Evolutionary conservation across 2,888 invertebrate species (phyloP).

Genomic region (Drosophila cognata): DNA sequence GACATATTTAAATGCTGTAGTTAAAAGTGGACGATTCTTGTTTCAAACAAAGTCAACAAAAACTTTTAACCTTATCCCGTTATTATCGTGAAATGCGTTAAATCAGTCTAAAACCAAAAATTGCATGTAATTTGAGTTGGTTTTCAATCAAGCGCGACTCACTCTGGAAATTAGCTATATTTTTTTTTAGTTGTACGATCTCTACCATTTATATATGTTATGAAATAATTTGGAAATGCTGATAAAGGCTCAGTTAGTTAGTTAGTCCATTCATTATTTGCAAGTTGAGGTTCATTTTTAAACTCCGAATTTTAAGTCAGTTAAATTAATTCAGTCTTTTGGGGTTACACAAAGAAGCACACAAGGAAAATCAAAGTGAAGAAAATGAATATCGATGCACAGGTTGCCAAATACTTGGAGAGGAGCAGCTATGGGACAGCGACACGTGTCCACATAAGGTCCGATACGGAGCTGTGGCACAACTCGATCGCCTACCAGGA

Average conservation of each 20-base stretch:
- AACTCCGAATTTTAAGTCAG: background rate
- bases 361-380: background rate
- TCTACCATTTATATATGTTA: background rate
- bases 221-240: background rate
- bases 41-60: background rate
- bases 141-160: background rate
- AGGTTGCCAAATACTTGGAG: constrained; percentile 16
- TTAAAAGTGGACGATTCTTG: background rate
- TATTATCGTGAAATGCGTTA: background rate
- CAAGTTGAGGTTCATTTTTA: background rate
- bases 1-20: background rate
- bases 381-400: background rate
- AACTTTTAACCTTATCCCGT: background rate
- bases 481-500: constrained; percentile 93
- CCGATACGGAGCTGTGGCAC: constrained; percentile 42
- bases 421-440: constrained; percentile 13
- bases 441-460: constrained; percentile 13
- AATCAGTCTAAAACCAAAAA: background rate
- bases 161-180: background rate
- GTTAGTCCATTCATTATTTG: background rate
- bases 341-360: background rate
- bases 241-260: background rate
- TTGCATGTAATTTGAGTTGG: background rate
- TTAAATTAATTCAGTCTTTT: background rate
- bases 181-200: too few species aligned